Evolutionary conservation across 2,888 invertebrate species (phyloP), one percentile per base, ranked within the genome.

Genomic region (Lacanobia wlatinum): DNA sequence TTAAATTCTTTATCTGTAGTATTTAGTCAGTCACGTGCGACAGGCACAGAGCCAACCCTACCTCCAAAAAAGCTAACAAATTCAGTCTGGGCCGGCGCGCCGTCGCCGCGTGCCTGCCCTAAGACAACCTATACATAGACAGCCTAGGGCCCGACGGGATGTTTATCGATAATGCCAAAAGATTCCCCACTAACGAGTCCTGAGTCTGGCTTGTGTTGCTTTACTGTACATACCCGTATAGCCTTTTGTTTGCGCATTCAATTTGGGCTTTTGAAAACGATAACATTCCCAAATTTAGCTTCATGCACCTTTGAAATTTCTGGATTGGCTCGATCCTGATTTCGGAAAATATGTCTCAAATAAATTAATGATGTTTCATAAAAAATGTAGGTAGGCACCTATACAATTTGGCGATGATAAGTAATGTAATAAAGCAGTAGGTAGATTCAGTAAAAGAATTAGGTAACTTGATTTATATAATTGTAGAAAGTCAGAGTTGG

Each of bases 51-150:
- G 89, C 55, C 92, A 94, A 78, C 95, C 95, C 95, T 95, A 91
- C 72, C 79, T 82, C 90, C 93, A 87, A 94, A 94, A 94, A 93
- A 90, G 85, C 87, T 85, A 87, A 87, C 89, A 90, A 91, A 90
- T 91, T 86, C 87, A 75, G 85, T 66, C 89, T 88, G 89, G 91
- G 87, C 89, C 88, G 92, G 72, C 89, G 88, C 89, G 88, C 86
- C 89, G 89, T 81, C 85, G 92, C 92, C 90, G 90, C 90, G 91
- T 93, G 93, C 95, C 95, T 95, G 95, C 94, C 95, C 95, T 95
- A 93, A 94, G 93, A 90, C 95, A 95, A 95, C 93, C 88, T 92
- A 93, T 88, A 92, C 91, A 93, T 93, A 94, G 93, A 87, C 90
- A 88, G 90, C 92, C 93, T 94, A 94, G 94, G 93, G 92, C 91